Evolutionary conservation across 1,140 invertebrate genomes (phyloP), one percentile per base, ranked within the genome.

Genomic region (Lanistes nyassanus): DNA sequence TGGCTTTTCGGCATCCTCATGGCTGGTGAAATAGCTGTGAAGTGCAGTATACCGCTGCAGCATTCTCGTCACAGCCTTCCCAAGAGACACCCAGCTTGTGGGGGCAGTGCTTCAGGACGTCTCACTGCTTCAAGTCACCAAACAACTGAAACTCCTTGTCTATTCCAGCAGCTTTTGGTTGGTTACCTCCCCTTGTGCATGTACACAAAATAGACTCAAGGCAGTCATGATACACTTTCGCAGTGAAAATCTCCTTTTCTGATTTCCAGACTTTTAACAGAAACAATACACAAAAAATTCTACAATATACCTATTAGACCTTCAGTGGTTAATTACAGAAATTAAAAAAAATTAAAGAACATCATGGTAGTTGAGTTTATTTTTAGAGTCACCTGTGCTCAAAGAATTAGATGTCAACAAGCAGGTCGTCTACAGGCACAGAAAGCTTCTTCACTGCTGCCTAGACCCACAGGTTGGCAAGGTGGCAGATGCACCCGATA

Each of bases 141-240:
- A 82, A 82, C 3, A 76, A 78, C 34, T 68, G 47, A 58, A 78
- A 82, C 13, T 78, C 74, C 21, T 78, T 79, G 58, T 76, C n/a
- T n/a, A n/a, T n/a, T n/a, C n/a, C n/a, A n/a, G n/a, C n/a, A n/a
- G n/a, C n/a, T n/a, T n/a, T n/a, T n/a, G n/a, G n/a, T n/a, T n/a
- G n/a, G n/a, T n/a, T n/a, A n/a, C n/a, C n/a, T n/a, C n/a, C n/a
- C n/a, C n/a, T n/a, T n/a, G n/a, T n/a, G n/a, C n/a, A n/a, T n/a
- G n/a, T n/a, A n/a, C n/a, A n/a, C n/a, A n/a, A n/a, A n/a, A n/a
- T n/a, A n/a, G n/a, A n/a, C n/a, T n/a, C n/a, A n/a, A n/a, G n/a
- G n/a, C n/a, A n/a, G n/a, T n/a, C n/a, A n/a, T n/a, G n/a, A n/a
- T n/a, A n/a, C n/a, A n/a, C n/a, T n/a, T n/a, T n/a, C n/a, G n/a